Conservation (phyloP, 2,888 invertebrate genomes). For the Calliopum simillimum region DNA sequence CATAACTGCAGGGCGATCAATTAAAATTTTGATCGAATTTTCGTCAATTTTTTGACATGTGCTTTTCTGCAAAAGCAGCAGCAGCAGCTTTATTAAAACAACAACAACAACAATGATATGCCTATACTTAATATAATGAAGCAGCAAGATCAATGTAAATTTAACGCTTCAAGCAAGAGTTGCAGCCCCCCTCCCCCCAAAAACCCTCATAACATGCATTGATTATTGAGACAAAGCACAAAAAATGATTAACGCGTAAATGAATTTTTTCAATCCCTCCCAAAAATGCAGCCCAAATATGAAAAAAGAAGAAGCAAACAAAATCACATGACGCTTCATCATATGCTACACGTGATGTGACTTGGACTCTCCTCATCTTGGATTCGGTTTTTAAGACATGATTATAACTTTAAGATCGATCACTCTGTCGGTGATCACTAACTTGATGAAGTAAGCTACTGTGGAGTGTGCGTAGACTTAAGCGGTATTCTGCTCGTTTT, state of each 20-base stretch:
- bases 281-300: constrained; percentile 21
- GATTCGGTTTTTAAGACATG: constrained; percentile 40
- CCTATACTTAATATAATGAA: constrained; percentile 37
- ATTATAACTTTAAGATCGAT: constrained; percentile 63
- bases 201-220: background rate
- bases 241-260: constrained; percentile 66
- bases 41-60: constrained; percentile 67
- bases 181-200: background rate
- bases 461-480: constrained; percentile 43
- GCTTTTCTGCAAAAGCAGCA: constrained; percentile 47
- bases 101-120: constrained; percentile 36
- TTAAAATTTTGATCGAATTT: constrained; percentile 69
- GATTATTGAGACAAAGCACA: constrained; percentile 16
- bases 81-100: constrained; percentile 7
- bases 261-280: constrained; percentile 55
- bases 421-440: constrained; percentile 64
- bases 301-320: constrained; percentile 38
- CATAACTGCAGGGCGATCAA: constrained; percentile 68
- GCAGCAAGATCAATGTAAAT: constrained; percentile 43
- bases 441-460: constrained; percentile 63
- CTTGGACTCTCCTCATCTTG: background rate
- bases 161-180: constrained; percentile 34
- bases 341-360: background rate
- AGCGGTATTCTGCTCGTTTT: too few species aligned
- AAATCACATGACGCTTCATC: constrained; percentile 15